Base-by-base conservation (phyloP, 2,113 vertebrate species). In the Eublepharis macularius region DNA sequence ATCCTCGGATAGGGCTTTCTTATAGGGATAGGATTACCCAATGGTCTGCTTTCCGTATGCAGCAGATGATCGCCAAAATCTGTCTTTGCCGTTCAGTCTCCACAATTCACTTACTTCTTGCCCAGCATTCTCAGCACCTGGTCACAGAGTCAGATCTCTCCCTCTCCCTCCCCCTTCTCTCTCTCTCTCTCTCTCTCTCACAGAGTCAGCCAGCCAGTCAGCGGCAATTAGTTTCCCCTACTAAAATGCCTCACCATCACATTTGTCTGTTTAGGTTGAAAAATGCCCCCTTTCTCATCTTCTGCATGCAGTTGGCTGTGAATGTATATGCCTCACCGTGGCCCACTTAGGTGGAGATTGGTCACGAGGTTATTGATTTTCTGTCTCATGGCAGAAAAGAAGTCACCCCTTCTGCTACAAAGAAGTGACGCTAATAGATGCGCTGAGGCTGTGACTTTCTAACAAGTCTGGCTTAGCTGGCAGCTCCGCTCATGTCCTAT, bases 341-440 rank as follows among this genome's bases (percentile, higher is more conserved):
- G 85, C 88, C 47, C 73, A 69, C 10, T 51, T 29, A 34, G 65
- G 47, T 14, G 21, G 14, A 94, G 63, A 83, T 87, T 43, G 86
- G 66, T 81, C 86, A 76, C 85, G 70, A 77, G 87, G 9, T 86
- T 89, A 47, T 45, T 86, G 88, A 91, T 92, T 84, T 93, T 82
- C 90, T 89, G 86, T 87, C 76, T 41, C 24, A 34, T 88, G 47
- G 60, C 75, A 81, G 86, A 94, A 95, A 92, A 91, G 80, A 69
- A 63, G 86, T 88, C 88, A 91, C 83, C 91, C 89, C 85, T 90
- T 92, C 92, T 93, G 90, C 93, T 92, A 93, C 88, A 90, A 86
- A 82, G 80, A 86, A 94, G 85, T 90, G 93, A 93, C 90, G 86
- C 73, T 93, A 95, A 93, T 91, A 90, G 89, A 94, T 92, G 90